Evolutionary conservation across 2,888 invertebrate species (phyloP).

Genomic region (Agrypnus murinus): DNA sequence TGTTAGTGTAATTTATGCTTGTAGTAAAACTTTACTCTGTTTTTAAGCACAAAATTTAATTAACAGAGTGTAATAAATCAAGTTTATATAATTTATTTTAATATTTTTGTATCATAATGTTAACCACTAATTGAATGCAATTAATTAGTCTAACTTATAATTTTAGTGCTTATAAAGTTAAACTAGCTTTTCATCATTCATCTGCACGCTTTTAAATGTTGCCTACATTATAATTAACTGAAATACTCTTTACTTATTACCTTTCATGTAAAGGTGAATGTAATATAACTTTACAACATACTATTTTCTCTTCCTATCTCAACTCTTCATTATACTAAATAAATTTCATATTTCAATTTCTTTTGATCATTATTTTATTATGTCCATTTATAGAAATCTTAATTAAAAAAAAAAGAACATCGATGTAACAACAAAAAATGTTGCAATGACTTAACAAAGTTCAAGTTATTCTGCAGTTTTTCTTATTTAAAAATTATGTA

Average conservation of each 20-base stretch:
- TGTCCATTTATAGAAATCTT: no score
- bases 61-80: slow-evolving; percentile 12
- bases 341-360: no score
- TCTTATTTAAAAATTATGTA: slow-evolving; percentile 14
- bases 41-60: background rate
- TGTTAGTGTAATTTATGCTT: background rate
- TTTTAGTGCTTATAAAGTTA: slow-evolving; percentile 18
- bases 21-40: background rate
- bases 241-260: slow-evolving; percentile 16
- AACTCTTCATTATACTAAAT: background rate
- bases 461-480: slow-evolving; percentile 5
- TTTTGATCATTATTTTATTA: no score
- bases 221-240: slow-evolving; percentile 16
- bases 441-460: slow-evolving; percentile 7
- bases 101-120: slow-evolving; percentile 13
- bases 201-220: slow-evolving; percentile 10
- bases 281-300: background rate
- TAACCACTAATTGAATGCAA: slow-evolving; percentile 10
- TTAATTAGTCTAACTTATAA: slow-evolving; percentile 18
- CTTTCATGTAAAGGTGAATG: background rate
- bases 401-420: background rate
- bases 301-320: background rate
- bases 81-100: slow-evolving; percentile 8
- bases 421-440: background rate
- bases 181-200: slow-evolving; percentile 7